Conservation (phyloP, 1,140 invertebrate species). For the Drosophila equinoxialis region DNA sequence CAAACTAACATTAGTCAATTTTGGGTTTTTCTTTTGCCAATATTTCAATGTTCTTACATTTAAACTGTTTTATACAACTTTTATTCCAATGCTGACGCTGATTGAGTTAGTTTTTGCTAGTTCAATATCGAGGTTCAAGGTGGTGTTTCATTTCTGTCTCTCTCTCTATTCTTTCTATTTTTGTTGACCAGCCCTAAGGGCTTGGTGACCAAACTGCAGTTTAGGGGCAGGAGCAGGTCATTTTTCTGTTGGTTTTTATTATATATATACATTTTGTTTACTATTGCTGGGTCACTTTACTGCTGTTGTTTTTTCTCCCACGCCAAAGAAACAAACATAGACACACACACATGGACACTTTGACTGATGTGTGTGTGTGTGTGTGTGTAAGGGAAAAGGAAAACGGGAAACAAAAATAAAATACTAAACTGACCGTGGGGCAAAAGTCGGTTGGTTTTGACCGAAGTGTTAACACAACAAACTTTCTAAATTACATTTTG, state of each 20-base stretch:
- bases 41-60: background rate
- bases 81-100: background rate
- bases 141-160: background rate
- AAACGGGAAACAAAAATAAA: slow-evolving; percentile 2
- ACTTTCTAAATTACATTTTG: slow-evolving; percentile 69
- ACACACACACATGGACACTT: slow-evolving; percentile 56
- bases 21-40: background rate
- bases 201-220: background rate
- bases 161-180: background rate
- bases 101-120: slow-evolving; percentile 7
- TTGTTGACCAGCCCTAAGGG: slow-evolving; percentile 4
- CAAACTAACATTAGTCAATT: background rate
- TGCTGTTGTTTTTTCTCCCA: slow-evolving; percentile 20
- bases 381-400: slow-evolving; percentile 14
- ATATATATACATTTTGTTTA: slow-evolving; percentile 60
- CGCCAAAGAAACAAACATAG: background rate
- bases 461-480: slow-evolving; percentile 59
- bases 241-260: background rate
- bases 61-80: background rate
- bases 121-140: slow-evolving; percentile 2
- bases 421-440: background rate
- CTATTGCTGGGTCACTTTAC: slow-evolving; percentile 20
- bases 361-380: slow-evolving; percentile 22
- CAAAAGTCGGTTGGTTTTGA: slow-evolving; percentile 14
- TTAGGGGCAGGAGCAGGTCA: slow-evolving; percentile 12